A percentile compares a stretch with the other conserved stretches of the same genome.
phyloP scores from a whole-genome alignment of 2,888 invertebrate genomes.

The Caenorhabditis japonica region DNA sequence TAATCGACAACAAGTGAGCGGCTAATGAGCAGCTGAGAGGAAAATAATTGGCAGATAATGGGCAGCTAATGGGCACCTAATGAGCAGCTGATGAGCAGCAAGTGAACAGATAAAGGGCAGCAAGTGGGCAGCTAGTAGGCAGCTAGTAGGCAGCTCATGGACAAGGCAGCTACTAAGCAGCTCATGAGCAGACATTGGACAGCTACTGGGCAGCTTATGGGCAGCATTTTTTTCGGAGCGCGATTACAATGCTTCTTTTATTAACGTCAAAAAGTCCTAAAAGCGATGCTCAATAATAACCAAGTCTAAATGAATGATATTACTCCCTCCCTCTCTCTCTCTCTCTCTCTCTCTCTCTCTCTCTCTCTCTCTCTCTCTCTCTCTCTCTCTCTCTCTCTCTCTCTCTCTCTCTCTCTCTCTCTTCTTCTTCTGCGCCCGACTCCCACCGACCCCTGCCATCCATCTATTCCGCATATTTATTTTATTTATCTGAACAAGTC shows the following conservation, averaged over 20 bases:
- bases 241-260: neutral
- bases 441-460: no score
- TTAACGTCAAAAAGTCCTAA: neutral
- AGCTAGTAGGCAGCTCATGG: no score
- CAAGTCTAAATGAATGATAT: constrained; percentile 9
- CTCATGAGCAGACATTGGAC: no score
- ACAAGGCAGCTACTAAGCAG: no score
- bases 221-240: neutral
- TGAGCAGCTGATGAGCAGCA: no score
- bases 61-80: no score
- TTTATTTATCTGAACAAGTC: constrained; percentile 35
- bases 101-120: no score
- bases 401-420: constrained; percentile 10
- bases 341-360: constrained; percentile 7
- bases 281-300: neutral
- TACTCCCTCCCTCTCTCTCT: constrained; percentile 7
- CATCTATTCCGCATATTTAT: constrained; percentile 36
- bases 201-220: no score
- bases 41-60: no score
- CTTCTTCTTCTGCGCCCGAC: constrained; percentile 7
- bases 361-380: constrained; percentile 7
- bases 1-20: no score
- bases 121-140: no score
- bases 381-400: constrained; percentile 6
- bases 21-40: no score